Evolutionary conservation across 2,888 invertebrate species (phyloP), one percentile per base, ranked within the genome.

Genomic region (Lepidocyrtoides sp.): DNA sequence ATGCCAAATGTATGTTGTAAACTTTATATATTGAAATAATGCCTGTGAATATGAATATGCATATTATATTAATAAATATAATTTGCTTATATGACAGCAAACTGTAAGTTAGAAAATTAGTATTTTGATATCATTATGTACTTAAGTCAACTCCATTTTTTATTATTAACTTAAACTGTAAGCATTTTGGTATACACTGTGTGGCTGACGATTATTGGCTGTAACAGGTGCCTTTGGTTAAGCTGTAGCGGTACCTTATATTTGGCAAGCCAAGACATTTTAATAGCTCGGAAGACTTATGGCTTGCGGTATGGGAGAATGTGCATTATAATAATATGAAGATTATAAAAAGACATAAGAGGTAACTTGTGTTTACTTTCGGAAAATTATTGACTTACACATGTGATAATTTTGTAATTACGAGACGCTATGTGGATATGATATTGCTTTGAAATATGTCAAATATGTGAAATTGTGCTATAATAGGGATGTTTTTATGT

Each of bases 51-150:
- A 57, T 57, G 20, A 1, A 57, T 57, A 57, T 23, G n/a, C n/a
- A 36, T 48, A 48, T n/a, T 14, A 48, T 48, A n/a, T 48, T 4
- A 48, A 48, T 48, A 12, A n/a, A 48, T n/a, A 48, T 12, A 7
- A 48, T 48, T 48, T 26, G 63, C 63, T 4, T 26, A 63, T 36
- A 36, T 7, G 36, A 63, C 3, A 2, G 23, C 32, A 66, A 66
- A 1, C 20, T n/a, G 57, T 66, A 66, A 14, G 3, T n/a, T n/a
- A 29, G 12, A 36, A 75, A 48, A 75, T 75, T 75, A 29, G 14
- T n/a, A n/a, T n/a, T n/a, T n/a, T n/a, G n/a, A n/a, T 4, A 75
- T 75, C 75, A 75, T 75, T 75, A 75, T 75, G 14, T 75, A 75
- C 75, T 75, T 75, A 75, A 75, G 72, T 72, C 41, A 48, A 48